Conservation (phyloP, 2,888 invertebrate genomes). For the Drosophila mercatorum region DNA sequence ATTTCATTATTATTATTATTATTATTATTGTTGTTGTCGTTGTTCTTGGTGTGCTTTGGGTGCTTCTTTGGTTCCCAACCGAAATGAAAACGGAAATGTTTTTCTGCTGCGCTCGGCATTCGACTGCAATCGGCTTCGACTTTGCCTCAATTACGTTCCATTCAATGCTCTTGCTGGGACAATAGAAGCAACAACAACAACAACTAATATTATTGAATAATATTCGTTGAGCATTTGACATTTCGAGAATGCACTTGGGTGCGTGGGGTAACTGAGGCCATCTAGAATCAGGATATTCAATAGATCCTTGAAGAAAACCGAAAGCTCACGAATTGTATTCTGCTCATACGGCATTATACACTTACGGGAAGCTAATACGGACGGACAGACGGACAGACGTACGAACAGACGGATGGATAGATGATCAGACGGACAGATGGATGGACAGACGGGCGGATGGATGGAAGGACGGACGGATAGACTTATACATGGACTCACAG, state of each 20-base stretch:
- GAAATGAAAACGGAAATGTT: constrained; percentile 24
- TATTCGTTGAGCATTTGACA: too few relatives aligned
- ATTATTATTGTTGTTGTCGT: background rate
- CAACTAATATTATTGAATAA: background rate
- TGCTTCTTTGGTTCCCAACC: constrained; percentile 12
- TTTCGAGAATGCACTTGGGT: background rate
- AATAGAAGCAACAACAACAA: background rate
- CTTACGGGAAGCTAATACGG: too few relatives aligned
- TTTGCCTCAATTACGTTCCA: background rate
- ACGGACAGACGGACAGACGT: too few relatives aligned
- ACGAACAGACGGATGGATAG: background rate
- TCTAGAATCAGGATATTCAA: background rate
- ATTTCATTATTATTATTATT: constrained; percentile 3
- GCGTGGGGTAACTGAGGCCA: background rate
- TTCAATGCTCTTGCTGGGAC: background rate
- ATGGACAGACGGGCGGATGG: too few relatives aligned
- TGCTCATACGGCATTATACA: too few relatives aligned
- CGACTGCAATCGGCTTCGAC: constrained; percentile 15
- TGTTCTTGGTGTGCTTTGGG: background rate
- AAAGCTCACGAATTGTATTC: background rate
- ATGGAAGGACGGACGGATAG: too few relatives aligned
- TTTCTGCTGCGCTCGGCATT: constrained; percentile 23
- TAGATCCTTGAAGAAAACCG: background rate
- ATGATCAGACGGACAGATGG: too few relatives aligned
- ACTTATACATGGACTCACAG: too few relatives aligned